Percentiles rank a stretch among this genome's conserved stretches.
phyloP scores from a whole-genome alignment of 37 sponge, comb jelly and placozoan genomes.

The Theonella swinhoei region DNA sequence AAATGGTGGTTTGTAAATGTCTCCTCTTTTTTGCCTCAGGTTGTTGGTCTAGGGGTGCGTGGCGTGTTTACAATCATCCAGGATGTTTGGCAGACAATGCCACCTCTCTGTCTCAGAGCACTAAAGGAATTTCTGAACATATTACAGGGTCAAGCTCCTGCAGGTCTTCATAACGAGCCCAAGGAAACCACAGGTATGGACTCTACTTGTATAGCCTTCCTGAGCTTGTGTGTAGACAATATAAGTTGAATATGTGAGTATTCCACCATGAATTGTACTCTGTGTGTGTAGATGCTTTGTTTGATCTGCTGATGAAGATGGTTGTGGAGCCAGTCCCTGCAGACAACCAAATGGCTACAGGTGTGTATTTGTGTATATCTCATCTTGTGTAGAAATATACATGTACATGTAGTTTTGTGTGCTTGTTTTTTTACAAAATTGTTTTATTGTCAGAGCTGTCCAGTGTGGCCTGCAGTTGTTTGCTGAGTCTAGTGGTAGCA shows the following conservation, averaged over 20 bases:
- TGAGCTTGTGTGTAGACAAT: background rate
- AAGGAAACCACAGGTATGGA: slow-evolving; percentile 74
- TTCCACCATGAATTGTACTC: background rate
- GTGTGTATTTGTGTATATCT: background rate
- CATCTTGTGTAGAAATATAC: too few species aligned
- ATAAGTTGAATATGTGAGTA: background rate
- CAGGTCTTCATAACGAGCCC: slow-evolving; percentile 78
- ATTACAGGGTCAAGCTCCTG: slow-evolving; percentile 72
- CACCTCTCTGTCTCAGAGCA: slow-evolving; percentile 79
- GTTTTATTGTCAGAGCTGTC: slow-evolving; percentile 32
- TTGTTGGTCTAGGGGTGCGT: slow-evolving; percentile 80
- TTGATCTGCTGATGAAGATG: slow-evolving; percentile 84
- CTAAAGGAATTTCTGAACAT: slow-evolving; percentile 78
- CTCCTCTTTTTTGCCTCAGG: slow-evolving; percentile 21
- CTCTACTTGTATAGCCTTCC: too few species aligned
- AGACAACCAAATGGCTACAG: slow-evolving; percentile 23
- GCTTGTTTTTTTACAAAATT: too few species aligned
- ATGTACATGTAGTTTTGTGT: too few species aligned
- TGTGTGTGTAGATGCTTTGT: slow-evolving; percentile 73
- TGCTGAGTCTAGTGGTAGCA: slow-evolving; percentile 81
- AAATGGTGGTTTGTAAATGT: background rate
- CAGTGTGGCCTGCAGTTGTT: slow-evolving; percentile 77
- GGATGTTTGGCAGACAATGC: slow-evolving; percentile 74
- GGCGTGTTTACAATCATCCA: slow-evolving; percentile 84
- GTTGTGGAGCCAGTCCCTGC: slow-evolving; percentile 41